phyloP scores from a whole-genome alignment of 2,113 vertebrate genomes.

The Sapajus apella region DNA sequence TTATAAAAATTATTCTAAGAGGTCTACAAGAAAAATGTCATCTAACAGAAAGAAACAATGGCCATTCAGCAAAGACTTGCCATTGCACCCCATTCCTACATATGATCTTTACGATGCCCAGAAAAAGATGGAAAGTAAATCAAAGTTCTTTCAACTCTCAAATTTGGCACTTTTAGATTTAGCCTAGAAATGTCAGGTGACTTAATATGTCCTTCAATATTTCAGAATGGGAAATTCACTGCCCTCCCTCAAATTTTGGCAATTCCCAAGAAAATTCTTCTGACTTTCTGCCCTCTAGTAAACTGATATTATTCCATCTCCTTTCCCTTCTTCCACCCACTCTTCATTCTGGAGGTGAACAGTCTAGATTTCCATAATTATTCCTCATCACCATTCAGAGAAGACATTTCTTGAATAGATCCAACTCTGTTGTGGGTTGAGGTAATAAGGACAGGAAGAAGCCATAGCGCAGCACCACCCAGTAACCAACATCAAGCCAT shows the following conservation, averaged over 20 bases:
- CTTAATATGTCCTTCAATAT: background rate
- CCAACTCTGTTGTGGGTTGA: background rate
- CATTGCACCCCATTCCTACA: background rate
- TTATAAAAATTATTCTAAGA: background rate
- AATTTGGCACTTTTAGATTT: background rate
- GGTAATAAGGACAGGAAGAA: background rate
- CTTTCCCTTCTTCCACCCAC: background rate
- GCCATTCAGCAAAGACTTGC: background rate
- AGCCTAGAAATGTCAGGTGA: background rate
- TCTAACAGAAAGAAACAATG: background rate
- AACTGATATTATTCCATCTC: background rate
- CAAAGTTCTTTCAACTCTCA: background rate
- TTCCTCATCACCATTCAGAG: background rate
- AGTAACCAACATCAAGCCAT: background rate
- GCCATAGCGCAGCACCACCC: background rate
- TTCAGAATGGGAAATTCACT: background rate
- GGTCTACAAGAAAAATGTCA: background rate
- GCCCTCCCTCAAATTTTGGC: background rate
- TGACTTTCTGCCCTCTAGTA: background rate
- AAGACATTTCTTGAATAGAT: background rate
- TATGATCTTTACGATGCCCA: background rate
- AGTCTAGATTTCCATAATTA: background rate
- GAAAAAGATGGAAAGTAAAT: background rate
- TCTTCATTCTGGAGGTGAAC: background rate
- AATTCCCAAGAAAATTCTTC: background rate